phyloP scores from a whole-genome alignment of 2,888 invertebrate species.

The Rhingia rostrata region DNA sequence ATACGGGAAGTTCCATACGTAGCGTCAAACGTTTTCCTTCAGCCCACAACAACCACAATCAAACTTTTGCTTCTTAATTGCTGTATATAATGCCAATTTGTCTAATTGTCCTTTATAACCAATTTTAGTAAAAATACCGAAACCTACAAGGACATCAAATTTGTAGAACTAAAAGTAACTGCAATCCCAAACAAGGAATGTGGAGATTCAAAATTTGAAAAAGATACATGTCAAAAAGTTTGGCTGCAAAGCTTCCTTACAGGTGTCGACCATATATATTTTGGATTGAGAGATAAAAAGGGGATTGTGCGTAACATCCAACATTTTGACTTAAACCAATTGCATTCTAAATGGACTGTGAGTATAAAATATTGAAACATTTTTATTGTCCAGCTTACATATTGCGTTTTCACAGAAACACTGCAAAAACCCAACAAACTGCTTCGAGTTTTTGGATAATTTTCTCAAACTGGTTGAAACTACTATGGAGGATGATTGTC shows the following conservation, averaged over 20 bases:
- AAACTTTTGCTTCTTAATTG: too few species aligned
- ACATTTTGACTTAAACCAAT: constrained; percentile 83
- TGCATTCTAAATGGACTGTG: constrained; percentile 83
- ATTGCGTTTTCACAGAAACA: constrained; percentile 75
- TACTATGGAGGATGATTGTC: constrained; percentile 77
- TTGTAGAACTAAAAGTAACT: constrained; percentile 89
- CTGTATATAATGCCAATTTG: too few species aligned
- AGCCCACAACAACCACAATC: too few species aligned
- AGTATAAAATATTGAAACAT: not conserved
- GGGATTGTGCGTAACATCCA: constrained; percentile 86
- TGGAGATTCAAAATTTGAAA: constrained; percentile 82
- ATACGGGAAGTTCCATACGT: too few species aligned
- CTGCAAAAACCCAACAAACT: constrained; percentile 85
- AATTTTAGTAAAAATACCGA: constrained; percentile 2
- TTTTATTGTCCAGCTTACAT: not conserved
- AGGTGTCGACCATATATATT: constrained; percentile 86
- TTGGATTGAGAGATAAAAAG: constrained; percentile 87
- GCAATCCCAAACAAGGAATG: constrained; percentile 84
- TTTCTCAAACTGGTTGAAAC: constrained; percentile 85
- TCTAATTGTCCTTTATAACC: too few species aligned
- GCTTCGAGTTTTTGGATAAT: constrained; percentile 86
- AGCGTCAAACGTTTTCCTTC: too few species aligned
- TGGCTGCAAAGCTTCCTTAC: constrained; percentile 90
- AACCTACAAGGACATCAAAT: constrained; percentile 80
- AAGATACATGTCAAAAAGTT: constrained; percentile 86